These are phyloP conservation scores for Anas platyrhynchos DNA, from an alignment of 2,113 vertebrate genomes.

Conservation along the genomic window DNA sequence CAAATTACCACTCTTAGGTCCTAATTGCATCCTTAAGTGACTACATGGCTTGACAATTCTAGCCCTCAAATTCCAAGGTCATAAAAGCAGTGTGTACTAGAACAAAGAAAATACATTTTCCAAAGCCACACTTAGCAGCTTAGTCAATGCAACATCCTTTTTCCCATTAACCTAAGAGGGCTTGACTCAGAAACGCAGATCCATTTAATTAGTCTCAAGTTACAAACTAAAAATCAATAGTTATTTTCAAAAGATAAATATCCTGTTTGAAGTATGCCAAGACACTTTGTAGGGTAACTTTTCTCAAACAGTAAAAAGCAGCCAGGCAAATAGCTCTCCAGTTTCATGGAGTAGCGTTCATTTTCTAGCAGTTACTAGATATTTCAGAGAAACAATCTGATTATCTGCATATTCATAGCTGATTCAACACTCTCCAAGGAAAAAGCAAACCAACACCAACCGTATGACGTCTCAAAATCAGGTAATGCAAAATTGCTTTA, in stretches of 20 bases:
- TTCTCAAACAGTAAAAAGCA: not conserved
- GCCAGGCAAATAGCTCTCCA: not conserved
- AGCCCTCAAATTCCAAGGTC: conserved; percentile 21
- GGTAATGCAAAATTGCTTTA: not conserved
- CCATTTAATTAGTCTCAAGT: conserved; percentile 45
- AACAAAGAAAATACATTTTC: conserved; percentile 37
- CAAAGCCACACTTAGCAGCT: not conserved
- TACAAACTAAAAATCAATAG: conserved; percentile 50
- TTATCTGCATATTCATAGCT: not conserved
- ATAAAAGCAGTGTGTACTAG: conserved; percentile 8
- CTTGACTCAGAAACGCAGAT: conserved; percentile 18
- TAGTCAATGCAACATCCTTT: conserved; percentile 46
- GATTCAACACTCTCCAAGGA: not conserved
- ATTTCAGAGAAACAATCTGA: not conserved
- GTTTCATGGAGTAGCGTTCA: not conserved
- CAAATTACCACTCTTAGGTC: not conserved
- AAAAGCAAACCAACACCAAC: not conserved
- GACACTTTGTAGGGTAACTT: not conserved
- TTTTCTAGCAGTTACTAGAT: not conserved
- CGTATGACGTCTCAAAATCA: not conserved
- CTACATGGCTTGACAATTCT: not conserved
- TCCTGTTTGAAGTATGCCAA: not conserved
- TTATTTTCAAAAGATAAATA: conserved; percentile 51
- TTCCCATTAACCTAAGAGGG: conserved; percentile 18
- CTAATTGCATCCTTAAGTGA: conserved; percentile 1